These are phyloP conservation scores for Catharus ustulatus DNA, from an alignment of 2,797 vertebrate genomes.

Conservation along the genomic window DNA sequence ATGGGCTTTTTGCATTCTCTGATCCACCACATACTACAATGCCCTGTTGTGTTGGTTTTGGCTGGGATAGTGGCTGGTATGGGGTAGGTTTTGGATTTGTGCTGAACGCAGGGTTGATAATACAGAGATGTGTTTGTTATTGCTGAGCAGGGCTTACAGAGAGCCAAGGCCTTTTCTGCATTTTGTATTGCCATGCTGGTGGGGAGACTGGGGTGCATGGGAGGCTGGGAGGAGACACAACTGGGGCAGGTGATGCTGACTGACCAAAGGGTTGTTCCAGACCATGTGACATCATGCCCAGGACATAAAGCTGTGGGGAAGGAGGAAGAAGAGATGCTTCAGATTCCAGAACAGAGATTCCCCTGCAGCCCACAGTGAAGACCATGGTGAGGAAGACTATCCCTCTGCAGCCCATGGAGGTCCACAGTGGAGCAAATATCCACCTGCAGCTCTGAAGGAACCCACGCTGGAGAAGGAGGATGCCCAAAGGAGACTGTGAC, in stretches of 20 bases:
- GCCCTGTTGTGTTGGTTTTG: neutral
- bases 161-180: neutral
- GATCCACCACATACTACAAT: neutral
- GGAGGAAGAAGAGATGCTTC: neutral
- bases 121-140: neutral
- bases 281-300: neutral
- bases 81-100: neutral
- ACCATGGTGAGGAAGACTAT: neutral
- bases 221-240: neutral
- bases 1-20: neutral
- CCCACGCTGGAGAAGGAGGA: neutral
- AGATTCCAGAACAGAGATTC: neutral
- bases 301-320: neutral
- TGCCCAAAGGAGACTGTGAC: neutral
- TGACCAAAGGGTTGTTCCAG: neutral
- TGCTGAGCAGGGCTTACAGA: neutral
- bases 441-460: neutral
- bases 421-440: neutral
- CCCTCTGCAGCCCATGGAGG: neutral
- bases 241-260: neutral
- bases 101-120: neutral
- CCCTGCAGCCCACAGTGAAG: neutral
- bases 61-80: neutral
- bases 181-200: rapidly evolving
- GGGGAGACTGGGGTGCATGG: too few species aligned